Base-by-base conservation (phyloP, 2,888 invertebrate species). In the Lasioglossum villosulum region DNA sequence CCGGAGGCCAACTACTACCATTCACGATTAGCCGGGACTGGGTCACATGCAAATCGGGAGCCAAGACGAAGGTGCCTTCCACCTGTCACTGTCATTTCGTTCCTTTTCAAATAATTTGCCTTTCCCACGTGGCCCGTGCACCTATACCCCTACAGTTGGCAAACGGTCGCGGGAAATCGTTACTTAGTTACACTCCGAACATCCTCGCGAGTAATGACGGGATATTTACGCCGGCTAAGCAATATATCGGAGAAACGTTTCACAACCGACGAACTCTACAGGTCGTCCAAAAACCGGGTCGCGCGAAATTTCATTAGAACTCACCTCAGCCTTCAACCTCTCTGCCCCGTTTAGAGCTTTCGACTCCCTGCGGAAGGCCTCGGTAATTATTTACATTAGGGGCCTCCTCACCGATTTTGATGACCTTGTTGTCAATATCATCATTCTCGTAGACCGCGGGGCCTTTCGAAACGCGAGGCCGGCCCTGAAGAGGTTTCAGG, bases 41-140 rank as follows among this genome's bases (percentile, higher is more conserved):
- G 91, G 92, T 91, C 91, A 91, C 78, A 92, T 92, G 90, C 89
- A 91, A 92, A 92, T 91, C 86, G 66, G 86, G 76, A 78, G 71
- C 78, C 74, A 68, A 86, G 78, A 77, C 81, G 76, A 42, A 34
- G 48, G 73, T 73, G 59, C 86, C 78, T 85, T 85, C 86, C 86
- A 86, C 86, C 86, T 86, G 86, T 85, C 86, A 78, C 81, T 78
- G 75, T 75, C 86, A 66, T 74, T 86, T 86, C 75, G 56, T 75
- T 84, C 85, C 86, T 73, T 85, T 82, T 63, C 52, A 37, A 76
- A 66, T 76, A 30, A 74, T 74, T 63, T 73, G 39, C 68, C 12
- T 78, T 76, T 73, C 45, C 73, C 70, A 63, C 78, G 78, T 59
- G 52, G 39, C 27, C 59, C 8, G 23, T 27, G 66, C 27, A 23